These are phyloP conservation scores for Chloropsis hardwickii DNA, from an alignment of 2,113 vertebrate species.

Conservation along the genomic window DNA sequence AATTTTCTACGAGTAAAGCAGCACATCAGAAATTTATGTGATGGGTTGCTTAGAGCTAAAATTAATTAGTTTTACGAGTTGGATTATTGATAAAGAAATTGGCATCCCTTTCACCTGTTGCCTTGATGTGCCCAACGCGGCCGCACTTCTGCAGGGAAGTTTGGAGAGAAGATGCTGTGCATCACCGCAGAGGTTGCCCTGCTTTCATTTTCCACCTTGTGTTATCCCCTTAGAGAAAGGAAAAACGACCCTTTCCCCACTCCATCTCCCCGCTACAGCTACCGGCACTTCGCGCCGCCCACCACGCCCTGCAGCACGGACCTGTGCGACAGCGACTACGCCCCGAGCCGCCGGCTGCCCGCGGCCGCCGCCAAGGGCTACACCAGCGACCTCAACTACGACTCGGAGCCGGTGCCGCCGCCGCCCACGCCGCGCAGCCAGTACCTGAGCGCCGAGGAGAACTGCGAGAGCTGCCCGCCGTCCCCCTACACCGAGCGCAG, in stretches of 20 bases:
- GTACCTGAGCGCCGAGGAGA: conserved; percentile 96
- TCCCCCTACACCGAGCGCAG: conserved; percentile 95
- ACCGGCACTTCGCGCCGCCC: conserved; percentile 94
- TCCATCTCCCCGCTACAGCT: conserved; percentile 61
- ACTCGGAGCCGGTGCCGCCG: conserved; percentile 94
- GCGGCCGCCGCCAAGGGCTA: conserved; percentile 82
- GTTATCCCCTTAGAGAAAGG: neutral
- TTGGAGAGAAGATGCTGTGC: neutral
- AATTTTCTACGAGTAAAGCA: neutral
- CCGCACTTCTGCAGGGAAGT: neutral
- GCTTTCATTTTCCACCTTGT: neutral
- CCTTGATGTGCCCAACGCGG: rapidly evolving
- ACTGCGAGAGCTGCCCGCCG: conserved; percentile 96
- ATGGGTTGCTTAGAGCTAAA: neutral
- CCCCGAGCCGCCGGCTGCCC: conserved; percentile 81
- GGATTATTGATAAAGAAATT: neutral
- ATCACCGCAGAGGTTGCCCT: rapidly evolving
- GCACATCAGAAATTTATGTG: neutral
- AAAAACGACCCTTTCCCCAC: neutral
- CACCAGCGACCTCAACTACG: conserved; percentile 94
- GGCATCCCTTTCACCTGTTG: neutral
- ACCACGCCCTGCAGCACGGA: conserved; percentile 98
- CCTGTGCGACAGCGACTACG: conserved; percentile 96
- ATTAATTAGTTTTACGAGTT: neutral
- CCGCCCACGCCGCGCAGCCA: conserved; percentile 95